A percentile compares a stretch with the other conserved stretches of the same genome.
phyloP scores from a whole-genome alignment of 2,888 invertebrate species.

The Coelinius sp. region DNA sequence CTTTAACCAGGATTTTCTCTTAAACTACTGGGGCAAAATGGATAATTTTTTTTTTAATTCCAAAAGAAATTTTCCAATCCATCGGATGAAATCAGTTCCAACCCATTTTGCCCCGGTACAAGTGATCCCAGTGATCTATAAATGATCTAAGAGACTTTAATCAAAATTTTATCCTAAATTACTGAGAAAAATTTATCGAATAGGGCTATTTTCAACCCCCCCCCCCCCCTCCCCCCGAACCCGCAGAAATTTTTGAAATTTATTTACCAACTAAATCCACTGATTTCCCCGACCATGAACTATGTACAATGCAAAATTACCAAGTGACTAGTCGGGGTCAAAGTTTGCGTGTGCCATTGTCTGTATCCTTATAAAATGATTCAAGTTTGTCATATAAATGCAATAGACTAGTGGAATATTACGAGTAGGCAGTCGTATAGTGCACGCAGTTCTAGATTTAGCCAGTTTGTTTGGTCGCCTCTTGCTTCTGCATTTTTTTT shows the following conservation, averaged over 20 bases:
- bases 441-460: neutral
- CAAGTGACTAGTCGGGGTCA: slow-evolving; percentile 3
- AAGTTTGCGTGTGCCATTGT: slow-evolving; percentile 26
- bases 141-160: too few species aligned
- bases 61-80: neutral
- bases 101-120: too few species aligned
- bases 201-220: too few species aligned
- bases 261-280: neutral
- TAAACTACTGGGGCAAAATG: neutral
- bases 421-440: neutral
- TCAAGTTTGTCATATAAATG: slow-evolving; percentile 1
- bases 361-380: slow-evolving; percentile 13
- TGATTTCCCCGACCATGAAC: slow-evolving; percentile 17
- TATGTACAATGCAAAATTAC: slow-evolving; percentile 15
- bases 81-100: too few species aligned
- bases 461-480: slow-evolving; percentile 4
- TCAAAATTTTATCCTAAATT: too few species aligned
- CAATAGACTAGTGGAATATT: slow-evolving; percentile 7
- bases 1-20: neutral
- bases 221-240: too few species aligned
- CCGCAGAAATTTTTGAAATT: neutral
- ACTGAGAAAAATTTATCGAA: too few species aligned
- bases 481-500: neutral
- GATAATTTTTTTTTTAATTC: neutral
- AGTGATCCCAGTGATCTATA: too few species aligned